phyloP scores from a whole-genome alignment of 64 coral and sea anemone species.

The Dendronephthya gigantea region DNA sequence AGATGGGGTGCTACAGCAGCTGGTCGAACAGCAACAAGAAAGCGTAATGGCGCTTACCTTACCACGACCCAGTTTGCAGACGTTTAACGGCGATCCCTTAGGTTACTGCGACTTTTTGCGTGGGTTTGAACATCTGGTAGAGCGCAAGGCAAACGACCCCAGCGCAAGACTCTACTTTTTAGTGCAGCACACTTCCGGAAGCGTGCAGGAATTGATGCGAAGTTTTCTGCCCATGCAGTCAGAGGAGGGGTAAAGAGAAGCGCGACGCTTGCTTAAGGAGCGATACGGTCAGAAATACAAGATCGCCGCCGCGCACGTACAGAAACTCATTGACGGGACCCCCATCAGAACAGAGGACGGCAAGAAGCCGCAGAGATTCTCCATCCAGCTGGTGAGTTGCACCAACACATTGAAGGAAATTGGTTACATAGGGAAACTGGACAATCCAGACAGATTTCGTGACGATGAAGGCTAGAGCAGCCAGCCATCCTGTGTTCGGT shows the following conservation, averaged over 20 bases:
- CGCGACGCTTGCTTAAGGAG: background rate
- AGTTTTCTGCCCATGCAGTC: background rate
- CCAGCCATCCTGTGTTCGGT: background rate
- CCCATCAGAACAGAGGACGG: background rate
- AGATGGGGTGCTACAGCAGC: background rate
- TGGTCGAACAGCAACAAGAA: background rate
- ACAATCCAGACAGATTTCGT: constrained; percentile 5
- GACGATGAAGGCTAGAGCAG: background rate
- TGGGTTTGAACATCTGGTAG: background rate
- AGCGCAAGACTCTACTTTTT: constrained; percentile 21
- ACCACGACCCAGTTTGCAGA: background rate
- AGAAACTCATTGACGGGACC: background rate
- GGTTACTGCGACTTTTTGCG: background rate
- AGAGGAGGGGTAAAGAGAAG: too few relatives aligned
- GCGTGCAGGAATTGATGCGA: constrained; percentile 6
- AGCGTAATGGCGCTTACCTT: background rate
- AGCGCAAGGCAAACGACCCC: background rate
- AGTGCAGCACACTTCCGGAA: constrained; percentile 14
- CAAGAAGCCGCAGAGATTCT: background rate
- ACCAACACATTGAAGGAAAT: constrained; percentile 5
- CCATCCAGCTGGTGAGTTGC: background rate
- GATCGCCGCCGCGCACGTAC: background rate
- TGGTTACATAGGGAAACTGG: background rate
- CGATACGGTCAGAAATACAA: background rate
- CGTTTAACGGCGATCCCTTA: background rate